Conservation (phyloP, 2,797 vertebrate genomes). For the Phalloptychus januarius region DNA sequence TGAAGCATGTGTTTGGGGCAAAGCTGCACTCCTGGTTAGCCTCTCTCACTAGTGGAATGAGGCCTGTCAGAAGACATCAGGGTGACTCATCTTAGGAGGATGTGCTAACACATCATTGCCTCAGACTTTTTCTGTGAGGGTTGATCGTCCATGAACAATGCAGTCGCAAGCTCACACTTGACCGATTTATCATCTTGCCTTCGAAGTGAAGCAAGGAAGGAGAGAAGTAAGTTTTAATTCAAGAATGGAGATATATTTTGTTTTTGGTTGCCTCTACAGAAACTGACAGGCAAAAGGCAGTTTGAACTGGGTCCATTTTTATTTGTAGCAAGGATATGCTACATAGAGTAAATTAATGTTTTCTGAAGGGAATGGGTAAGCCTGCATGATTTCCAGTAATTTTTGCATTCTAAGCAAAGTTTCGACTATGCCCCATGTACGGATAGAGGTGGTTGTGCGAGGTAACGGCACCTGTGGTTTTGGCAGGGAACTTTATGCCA, state of each 20-base stretch:
- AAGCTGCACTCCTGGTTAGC: constrained; percentile 71
- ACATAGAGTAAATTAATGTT: constrained; percentile 12
- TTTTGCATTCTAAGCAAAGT: constrained; percentile 26
- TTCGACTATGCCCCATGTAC: constrained; percentile 1
- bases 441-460: constrained; percentile 8
- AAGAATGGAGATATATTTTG: constrained; percentile 40
- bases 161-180: constrained; percentile 64
- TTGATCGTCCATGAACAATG: constrained; percentile 79
- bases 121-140: constrained; percentile 67
- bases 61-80: constrained; percentile 79
- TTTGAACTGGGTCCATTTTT: constrained; percentile 33
- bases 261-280: constrained; percentile 30
- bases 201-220: constrained; percentile 12
- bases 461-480: constrained; percentile 32
- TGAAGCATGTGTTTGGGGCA: constrained; percentile 75
- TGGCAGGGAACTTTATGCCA: constrained; percentile 27
- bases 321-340: constrained; percentile 15
- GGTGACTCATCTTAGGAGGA: constrained; percentile 76
- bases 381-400: constrained; percentile 2
- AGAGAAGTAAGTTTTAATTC: constrained; percentile 53
- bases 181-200: constrained; percentile 70
- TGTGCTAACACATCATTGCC: constrained; percentile 77
- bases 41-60: constrained; percentile 74
- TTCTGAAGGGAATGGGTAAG: background rate
- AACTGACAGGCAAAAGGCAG: constrained; percentile 28